These are phyloP conservation scores for Cochlearius cochlearius DNA, from an alignment of 2,113 vertebrate species.

Conservation along the genomic window DNA sequence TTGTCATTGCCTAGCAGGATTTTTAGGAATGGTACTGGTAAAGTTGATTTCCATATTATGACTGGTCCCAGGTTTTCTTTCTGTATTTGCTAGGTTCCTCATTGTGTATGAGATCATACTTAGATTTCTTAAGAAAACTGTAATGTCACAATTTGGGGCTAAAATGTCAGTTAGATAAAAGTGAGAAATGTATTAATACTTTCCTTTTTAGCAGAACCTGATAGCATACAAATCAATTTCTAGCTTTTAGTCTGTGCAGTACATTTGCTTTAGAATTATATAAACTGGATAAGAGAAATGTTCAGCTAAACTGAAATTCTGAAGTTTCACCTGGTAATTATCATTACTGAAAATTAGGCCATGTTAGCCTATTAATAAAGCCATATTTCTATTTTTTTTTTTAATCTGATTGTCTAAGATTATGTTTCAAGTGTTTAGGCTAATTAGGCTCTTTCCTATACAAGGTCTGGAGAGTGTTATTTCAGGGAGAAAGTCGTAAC, in stretches of 20 bases:
- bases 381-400: background rate
- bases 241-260: background rate
- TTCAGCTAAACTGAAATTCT: background rate
- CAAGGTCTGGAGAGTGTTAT: background rate
- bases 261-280: background rate
- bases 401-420: background rate
- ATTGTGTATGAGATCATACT: background rate
- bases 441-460: background rate
- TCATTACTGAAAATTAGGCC: background rate
- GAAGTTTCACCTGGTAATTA: background rate
- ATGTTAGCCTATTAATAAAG: background rate
- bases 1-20: background rate
- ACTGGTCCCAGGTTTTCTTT: background rate
- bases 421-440: background rate
- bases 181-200: background rate
- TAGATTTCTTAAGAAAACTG: background rate
- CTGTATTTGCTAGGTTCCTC: background rate
- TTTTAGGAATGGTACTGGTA: background rate
- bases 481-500: background rate
- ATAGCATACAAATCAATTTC: background rate
- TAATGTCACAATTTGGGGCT: background rate
- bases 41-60: background rate
- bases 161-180: background rate
- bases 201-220: background rate
- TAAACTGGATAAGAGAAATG: background rate